These are phyloP conservation scores for Stigmatopora argus DNA, from an alignment of 2,113 vertebrate genomes.

Conservation along the genomic window DNA sequence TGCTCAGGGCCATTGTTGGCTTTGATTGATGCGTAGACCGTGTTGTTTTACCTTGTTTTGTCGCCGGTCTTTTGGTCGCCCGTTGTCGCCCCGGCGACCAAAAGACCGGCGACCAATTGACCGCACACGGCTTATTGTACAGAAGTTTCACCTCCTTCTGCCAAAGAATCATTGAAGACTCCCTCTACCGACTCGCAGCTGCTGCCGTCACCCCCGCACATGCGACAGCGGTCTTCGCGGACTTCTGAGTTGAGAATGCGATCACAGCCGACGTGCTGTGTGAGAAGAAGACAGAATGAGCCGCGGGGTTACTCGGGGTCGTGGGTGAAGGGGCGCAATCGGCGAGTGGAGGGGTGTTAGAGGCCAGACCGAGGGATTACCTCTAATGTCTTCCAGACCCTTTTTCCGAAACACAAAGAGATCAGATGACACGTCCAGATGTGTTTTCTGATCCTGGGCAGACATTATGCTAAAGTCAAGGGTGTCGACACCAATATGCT, in stretches of 20 bases:
- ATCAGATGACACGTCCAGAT: conserved; percentile 61
- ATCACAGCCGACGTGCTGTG: conserved; percentile 93
- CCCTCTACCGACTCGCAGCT: conserved; percentile 87
- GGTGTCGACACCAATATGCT: conserved; percentile 56
- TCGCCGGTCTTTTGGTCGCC: too few relatives aligned
- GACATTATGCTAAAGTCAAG: conserved; percentile 56
- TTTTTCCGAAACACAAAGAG: conserved; percentile 52
- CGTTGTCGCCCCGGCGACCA: too few relatives aligned
- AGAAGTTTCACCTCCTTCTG: conserved; percentile 77
- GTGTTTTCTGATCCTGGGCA: conserved; percentile 56
- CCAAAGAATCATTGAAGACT: conserved; percentile 82
- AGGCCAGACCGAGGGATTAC: conserved; percentile 47
- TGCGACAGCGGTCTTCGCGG: conserved; percentile 88
- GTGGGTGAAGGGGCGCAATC: conserved; percentile 44
- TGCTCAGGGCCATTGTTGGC: too few relatives aligned
- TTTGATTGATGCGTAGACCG: too few relatives aligned
- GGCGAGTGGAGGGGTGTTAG: conserved; percentile 51
- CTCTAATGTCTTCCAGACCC: conserved; percentile 58
- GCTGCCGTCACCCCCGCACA: conserved; percentile 89
- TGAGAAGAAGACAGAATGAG: conserved; percentile 34
- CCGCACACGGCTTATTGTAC: too few relatives aligned
- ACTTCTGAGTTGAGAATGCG: conserved; percentile 86
- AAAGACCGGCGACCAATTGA: too few relatives aligned
- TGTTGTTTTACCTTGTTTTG: too few relatives aligned
- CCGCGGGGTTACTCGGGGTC: conserved; percentile 27